Evolutionary conservation across 1,140 invertebrate genomes (phyloP), one percentile per base, ranked within the genome.

Genomic region (Hylyphantes graminicola): DNA sequence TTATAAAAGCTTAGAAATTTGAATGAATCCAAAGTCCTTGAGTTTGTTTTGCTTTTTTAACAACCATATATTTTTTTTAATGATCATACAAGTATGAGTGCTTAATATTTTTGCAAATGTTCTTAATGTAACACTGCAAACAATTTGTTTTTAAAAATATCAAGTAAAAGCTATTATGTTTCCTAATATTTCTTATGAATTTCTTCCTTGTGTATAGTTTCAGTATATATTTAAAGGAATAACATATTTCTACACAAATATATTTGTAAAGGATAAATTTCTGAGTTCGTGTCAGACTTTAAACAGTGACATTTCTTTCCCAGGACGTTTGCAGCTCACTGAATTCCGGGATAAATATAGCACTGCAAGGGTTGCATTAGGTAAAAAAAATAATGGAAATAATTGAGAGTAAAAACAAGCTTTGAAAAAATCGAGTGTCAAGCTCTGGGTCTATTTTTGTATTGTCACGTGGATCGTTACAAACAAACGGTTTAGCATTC

Each of bases 281-380:
- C 1, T 35, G 21, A 21, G 7, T n/a, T 64, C 61, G n/a, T 21
- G 61, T 64, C 15, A 50, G 65, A 68, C 35, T 68, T 68, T 68
- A 15, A 54, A 19, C 70, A 73, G 53, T 21, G 70, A 73, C 70
- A 55, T 19, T 73, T 73, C 48, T 55, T 54, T 19, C n/a, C 7
- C 13, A 15, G 70, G 54, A 53, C 53, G n/a, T 73, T 73, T 73
- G 55, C 70, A 73, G 70, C 51, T 55, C 48, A 55, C n/a, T 53
- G 70, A 73, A 73, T 73, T 73, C 70, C 70, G 50, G 50, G 70
- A 15, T 73, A 73, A 73, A 73, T 73, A 73, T 73, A 73, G 70
- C n/a, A 68, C 8, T 68, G 70, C 53, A 73, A 73, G 51, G 70
- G 50, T 73, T 73, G 70, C 53, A 73, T 17, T 11, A 1, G 9